phyloP scores from a whole-genome alignment of 2,888 invertebrate species.

The Erebia aethiops region DNA sequence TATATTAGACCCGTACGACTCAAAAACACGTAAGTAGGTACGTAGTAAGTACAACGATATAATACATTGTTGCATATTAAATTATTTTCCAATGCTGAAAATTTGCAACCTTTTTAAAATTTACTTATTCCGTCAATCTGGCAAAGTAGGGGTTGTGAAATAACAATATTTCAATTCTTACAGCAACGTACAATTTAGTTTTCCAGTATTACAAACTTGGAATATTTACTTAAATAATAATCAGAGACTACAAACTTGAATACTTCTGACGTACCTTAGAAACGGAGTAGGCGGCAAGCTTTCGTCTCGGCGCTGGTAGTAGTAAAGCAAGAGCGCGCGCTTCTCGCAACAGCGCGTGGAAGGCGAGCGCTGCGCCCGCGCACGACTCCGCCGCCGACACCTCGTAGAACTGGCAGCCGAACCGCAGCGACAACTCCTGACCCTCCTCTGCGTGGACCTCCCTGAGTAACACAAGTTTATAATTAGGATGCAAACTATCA shows the following conservation, averaged over 20 bases:
- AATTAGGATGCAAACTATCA: too few relatives aligned
- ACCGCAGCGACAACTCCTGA: conserved; percentile 88
- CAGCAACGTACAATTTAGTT: not conserved
- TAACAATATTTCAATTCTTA: too few relatives aligned
- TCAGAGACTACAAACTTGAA: too few relatives aligned
- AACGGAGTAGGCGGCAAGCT: conserved; percentile 89
- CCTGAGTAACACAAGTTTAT: conserved; percentile 61
- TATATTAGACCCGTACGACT: too few relatives aligned
- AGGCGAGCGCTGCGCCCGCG: conserved; percentile 90
- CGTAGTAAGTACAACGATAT: too few relatives aligned
- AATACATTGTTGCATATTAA: too few relatives aligned
- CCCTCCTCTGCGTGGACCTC: conserved; percentile 92
- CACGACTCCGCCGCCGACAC: conserved; percentile 92
- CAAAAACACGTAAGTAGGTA: too few relatives aligned
- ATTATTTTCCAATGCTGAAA: too few relatives aligned
- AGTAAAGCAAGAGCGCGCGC: conserved; percentile 88
- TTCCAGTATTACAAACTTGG: not conserved
- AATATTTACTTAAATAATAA: too few relatives aligned
- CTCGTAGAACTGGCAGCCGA: conserved; percentile 90
- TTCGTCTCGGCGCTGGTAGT: conserved; percentile 86
- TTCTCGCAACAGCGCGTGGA: conserved; percentile 88
- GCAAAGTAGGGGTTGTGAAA: too few relatives aligned
- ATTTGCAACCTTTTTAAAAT: too few relatives aligned
- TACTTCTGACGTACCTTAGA: conserved; percentile 82
- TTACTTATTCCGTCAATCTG: too few relatives aligned